Conservation (phyloP, 2,888 invertebrate genomes). For the Drosophila mayaguana region DNA sequence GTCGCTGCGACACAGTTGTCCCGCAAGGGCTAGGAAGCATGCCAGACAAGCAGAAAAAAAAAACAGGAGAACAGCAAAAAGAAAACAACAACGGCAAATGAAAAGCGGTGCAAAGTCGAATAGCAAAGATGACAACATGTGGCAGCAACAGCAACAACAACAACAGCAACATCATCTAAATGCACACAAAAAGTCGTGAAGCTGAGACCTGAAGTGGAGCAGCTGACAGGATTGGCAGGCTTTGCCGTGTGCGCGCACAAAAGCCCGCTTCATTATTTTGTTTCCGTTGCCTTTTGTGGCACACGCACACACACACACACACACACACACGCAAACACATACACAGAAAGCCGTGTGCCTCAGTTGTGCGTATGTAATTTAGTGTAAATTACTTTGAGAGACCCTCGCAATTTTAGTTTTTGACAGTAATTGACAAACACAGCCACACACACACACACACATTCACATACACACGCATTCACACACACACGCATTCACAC, state of each 20-base stretch:
- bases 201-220: conserved; percentile 20
- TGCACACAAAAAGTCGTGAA: conserved; percentile 42
- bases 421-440: conserved; percentile 54
- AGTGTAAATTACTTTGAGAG: conserved; percentile 76
- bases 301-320: conserved; percentile 30
- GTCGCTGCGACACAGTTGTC: conserved; percentile 11
- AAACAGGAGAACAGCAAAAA: neutral
- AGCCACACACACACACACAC: conserved; percentile 22
- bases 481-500: conserved; percentile 9
- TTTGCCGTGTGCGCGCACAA: conserved; percentile 62
- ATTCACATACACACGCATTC: conserved; percentile 12
- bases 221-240: conserved; percentile 33
- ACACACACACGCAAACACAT: conserved; percentile 16
- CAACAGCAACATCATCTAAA: conserved; percentile 12
- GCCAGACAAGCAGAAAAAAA: conserved; percentile 1
- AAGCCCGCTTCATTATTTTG: conserved; percentile 71
- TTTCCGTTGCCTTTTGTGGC: conserved; percentile 65
- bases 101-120: conserved; percentile 37
- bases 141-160: conserved; percentile 19
- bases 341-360: conserved; percentile 31
- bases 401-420: conserved; percentile 64
- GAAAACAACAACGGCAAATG: conserved; percentile 19
- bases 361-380: conserved; percentile 71
- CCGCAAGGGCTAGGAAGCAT: conserved; percentile 10
- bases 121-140: conserved; percentile 44